phyloP scores from a whole-genome alignment of 1,140 invertebrate genomes.

The Centruroides vittatus region DNA sequence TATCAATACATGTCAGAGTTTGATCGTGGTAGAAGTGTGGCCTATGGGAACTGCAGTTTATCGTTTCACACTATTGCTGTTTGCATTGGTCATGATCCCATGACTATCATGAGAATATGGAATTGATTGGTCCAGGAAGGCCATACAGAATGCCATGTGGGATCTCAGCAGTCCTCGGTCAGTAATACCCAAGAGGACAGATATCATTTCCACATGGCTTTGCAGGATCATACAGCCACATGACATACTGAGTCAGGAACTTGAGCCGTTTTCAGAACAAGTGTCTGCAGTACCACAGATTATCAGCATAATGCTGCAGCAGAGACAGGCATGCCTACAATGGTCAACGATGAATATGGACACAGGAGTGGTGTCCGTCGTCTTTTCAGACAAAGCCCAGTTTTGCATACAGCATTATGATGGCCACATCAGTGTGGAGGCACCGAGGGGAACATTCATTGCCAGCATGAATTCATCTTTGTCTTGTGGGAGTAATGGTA shows the following conservation, averaged over 20 bases:
- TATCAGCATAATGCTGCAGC: not conserved
- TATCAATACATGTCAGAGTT: too few relatives aligned
- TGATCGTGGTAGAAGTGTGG: too few relatives aligned
- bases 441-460: too few relatives aligned
- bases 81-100: too few relatives aligned
- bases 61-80: too few relatives aligned
- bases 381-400: too few relatives aligned
- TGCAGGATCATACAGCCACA: not conserved
- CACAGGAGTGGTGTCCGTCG: too few relatives aligned
- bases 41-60: too few relatives aligned
- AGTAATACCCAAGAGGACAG: not conserved
- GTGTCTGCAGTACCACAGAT: not conserved
- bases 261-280: not conserved
- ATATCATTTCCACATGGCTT: not conserved
- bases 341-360: not conserved
- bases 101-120: not conserved
- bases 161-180: not conserved
- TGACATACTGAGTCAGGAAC: not conserved
- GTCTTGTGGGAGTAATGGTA: too few relatives aligned
- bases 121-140: not conserved
- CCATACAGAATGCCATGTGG: not conserved
- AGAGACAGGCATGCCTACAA: not conserved
- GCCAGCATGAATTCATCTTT: too few relatives aligned
- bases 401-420: too few relatives aligned
- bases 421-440: too few relatives aligned